Evolutionary conservation across 2,797 vertebrate genomes (phyloP), one percentile per base, ranked within the genome.

Genomic region (Falco concolor): DNA sequence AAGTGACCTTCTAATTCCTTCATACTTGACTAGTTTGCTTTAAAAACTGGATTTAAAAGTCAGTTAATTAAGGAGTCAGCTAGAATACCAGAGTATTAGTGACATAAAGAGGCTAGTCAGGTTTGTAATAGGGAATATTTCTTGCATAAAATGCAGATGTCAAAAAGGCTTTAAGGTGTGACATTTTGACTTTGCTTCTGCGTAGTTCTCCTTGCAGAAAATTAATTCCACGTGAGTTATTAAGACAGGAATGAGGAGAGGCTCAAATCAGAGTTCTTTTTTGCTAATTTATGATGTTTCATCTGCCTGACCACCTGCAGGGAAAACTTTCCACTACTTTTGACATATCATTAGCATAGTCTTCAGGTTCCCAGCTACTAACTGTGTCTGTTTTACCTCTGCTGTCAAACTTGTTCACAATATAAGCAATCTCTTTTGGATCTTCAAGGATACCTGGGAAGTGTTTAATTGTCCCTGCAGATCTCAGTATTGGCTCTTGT

Each of bases 341-440:
- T 92, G 87, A 89, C 24, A 5, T 92, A 63, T 91, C 50, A 92
- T 96, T 94, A 95, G 8, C 87, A 91, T 70, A 94, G 84, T 89
- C 76, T 49, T 90, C 92, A 92, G 80, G 72, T 57, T 95, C 36
- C 72, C 67, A 76, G 70, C 75, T 90, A 49, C 83, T 65, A 34
- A 61, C 73, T 88, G 83, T 84, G 90, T 65, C 36, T 89, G 6
- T 74, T 97, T 96, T 93, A 87, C 83, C 75, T 94, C 56, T 70
- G 56, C 78, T 95, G 78, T 93, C 93, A 96, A 85, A 93, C 70
- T 77, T 77, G 34, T 83, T 92, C 75, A 47, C 84, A 77, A n/a
- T 20, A 25, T 67, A 23, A 90, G 64, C 25, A 67, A 67, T 23
- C 32, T 72, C 72, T 79, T 92, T 63, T 47, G 49, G 42, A 87